Conservation (phyloP, 2,113 vertebrate genomes). For the Salvator merianae region DNA sequence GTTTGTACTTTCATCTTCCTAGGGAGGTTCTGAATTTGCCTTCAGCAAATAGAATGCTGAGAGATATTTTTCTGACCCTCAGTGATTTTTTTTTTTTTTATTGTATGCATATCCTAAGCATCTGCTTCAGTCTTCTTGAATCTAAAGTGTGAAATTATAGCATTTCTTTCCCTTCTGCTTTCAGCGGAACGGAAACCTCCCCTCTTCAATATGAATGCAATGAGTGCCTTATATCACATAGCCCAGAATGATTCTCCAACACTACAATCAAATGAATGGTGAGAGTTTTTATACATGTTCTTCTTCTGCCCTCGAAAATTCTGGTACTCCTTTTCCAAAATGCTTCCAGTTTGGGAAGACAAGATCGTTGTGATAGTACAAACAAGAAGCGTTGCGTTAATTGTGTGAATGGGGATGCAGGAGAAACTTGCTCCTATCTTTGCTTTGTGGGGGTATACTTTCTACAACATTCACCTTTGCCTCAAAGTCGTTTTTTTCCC, state of each 20-base stretch:
- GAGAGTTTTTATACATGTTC: conserved; percentile 65
- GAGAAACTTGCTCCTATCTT: background rate
- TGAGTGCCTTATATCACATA: conserved; percentile 99
- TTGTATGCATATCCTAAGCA: background rate
- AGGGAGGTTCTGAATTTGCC: no score
- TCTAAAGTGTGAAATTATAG: conserved; percentile 20
- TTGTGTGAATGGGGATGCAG: background rate
- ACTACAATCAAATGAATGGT: conserved; percentile 97
- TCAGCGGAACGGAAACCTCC: conserved; percentile 97
- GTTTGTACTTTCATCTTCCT: background rate
- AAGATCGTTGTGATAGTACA: background rate
- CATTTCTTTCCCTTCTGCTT: conserved; percentile 57
- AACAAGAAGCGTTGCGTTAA: background rate
- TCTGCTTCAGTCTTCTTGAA: background rate
- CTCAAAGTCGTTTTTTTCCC: background rate
- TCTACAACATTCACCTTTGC: background rate
- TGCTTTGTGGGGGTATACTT: background rate
- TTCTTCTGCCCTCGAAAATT: conserved; percentile 1
- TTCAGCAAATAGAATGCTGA: no score
- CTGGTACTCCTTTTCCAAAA: background rate
- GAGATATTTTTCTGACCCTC: no score
- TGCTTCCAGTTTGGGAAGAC: conserved; percentile 20
- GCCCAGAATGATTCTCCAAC: conserved; percentile 98
- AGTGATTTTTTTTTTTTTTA: background rate
- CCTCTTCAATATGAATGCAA: conserved; percentile 99